Percentiles rank a stretch among this genome's conserved stretches.
Evolutionary conservation across 23 tunicate genomes (phyloP).

Genomic region (Pegea sp.): DNA sequence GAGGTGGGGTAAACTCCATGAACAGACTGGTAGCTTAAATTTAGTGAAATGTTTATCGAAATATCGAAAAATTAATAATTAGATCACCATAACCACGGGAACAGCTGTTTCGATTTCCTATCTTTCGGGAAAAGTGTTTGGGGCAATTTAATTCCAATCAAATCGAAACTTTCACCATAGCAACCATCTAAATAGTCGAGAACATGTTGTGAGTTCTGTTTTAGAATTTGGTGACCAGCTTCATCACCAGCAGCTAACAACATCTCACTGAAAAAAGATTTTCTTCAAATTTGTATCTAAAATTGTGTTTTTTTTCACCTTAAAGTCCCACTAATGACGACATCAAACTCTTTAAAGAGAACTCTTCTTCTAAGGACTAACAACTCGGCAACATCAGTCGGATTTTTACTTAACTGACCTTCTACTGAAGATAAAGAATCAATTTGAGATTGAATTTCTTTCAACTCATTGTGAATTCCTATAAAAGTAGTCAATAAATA

Average conservation of each 20-base stretch:
- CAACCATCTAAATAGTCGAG: conserved; percentile 20
- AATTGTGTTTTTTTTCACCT: conserved; percentile 7
- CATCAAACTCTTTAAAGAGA: conserved; percentile 42
- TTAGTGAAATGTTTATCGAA: too few relatives aligned
- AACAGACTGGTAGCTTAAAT: conserved; percentile 28
- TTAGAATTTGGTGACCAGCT: conserved; percentile 24
- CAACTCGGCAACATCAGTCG: conserved; percentile 48
- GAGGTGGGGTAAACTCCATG: conserved; percentile 35
- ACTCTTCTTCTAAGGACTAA: conserved; percentile 20
- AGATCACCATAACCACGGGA: conserved; percentile 72
- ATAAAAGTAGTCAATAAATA: not conserved
- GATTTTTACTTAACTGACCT: conserved; percentile 21
- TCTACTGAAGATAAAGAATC: conserved; percentile 17
- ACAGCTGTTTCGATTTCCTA: conserved; percentile 7
- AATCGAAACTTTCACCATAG: conserved; percentile 13
- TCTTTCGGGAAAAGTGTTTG: conserved; percentile 26
- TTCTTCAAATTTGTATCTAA: not conserved
- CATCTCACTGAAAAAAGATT: conserved; percentile 17
- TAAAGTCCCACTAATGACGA: conserved; percentile 35
- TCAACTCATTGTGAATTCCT: conserved; percentile 49
- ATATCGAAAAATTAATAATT: not conserved
- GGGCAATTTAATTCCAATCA: conserved; percentile 17
- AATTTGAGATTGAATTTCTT: conserved; percentile 62
- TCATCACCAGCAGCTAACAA: conserved; percentile 32
- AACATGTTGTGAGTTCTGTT: conserved; percentile 34